Percentiles rank a stretch among this genome's conserved stretches.
Evolutionary conservation across 2,888 invertebrate genomes (phyloP).

Genomic region (Cyrtodaria siliqua): DNA sequence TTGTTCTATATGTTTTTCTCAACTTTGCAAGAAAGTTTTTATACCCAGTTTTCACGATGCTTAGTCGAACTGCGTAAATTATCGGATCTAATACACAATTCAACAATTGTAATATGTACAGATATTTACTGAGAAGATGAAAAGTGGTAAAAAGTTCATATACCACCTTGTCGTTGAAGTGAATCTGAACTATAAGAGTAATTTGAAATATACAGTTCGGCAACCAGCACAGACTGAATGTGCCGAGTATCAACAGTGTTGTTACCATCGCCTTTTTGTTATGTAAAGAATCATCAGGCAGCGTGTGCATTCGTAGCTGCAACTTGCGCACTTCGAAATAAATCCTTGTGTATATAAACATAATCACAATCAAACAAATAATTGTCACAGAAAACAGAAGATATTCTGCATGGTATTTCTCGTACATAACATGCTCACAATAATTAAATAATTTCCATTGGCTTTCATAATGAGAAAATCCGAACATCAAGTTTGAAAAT

Average conservation of each 20-base stretch:
- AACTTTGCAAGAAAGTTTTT: slow-evolving; percentile 18
- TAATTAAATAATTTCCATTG: slow-evolving; percentile 66
- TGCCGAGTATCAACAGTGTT: slow-evolving; percentile 77
- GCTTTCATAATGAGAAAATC: slow-evolving; percentile 23
- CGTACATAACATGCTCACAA: slow-evolving; percentile 76
- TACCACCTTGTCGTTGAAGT: slow-evolving; percentile 55
- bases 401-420: slow-evolving; percentile 77
- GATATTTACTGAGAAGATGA: slow-evolving; percentile 67
- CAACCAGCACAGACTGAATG: slow-evolving; percentile 78
- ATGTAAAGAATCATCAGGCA: slow-evolving; percentile 64
- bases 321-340: slow-evolving; percentile 70
- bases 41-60: slow-evolving; percentile 74
- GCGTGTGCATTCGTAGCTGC: slow-evolving; percentile 35
- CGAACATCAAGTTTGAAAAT: slow-evolving; percentile 67
- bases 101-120: slow-evolving; percentile 71
- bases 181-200: slow-evolving; percentile 66
- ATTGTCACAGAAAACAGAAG: slow-evolving; percentile 72
- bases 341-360: slow-evolving; percentile 75
- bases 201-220: slow-evolving; percentile 76
- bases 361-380: slow-evolving; percentile 71
- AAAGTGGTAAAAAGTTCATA: slow-evolving; percentile 56
- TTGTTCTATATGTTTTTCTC: neutral
- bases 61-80: slow-evolving; percentile 75
- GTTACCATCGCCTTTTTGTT: slow-evolving; percentile 78
- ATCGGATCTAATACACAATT: slow-evolving; percentile 77